Evolutionary conservation across 2,113 vertebrate genomes (phyloP).

Genomic region (Atrichornis clamosus): DNA sequence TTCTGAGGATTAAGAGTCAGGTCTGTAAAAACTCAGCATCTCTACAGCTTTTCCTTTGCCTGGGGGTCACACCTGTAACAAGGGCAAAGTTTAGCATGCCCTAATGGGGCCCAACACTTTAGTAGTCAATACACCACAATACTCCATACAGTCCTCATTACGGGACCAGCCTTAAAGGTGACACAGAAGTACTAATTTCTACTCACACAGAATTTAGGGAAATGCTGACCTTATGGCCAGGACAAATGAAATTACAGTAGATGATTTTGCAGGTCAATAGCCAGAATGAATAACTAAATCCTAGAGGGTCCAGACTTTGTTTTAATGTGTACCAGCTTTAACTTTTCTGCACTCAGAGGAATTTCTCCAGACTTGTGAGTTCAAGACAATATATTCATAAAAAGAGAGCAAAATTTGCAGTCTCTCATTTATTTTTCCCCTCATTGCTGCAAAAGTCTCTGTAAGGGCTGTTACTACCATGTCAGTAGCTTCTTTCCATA

Average conservation of each 20-base stretch:
- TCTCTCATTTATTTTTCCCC: neutral
- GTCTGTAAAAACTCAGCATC: neutral
- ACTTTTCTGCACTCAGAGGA: neutral
- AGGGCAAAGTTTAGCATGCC: neutral
- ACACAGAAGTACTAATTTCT: neutral
- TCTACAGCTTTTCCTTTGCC: neutral
- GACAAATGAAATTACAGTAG: neutral
- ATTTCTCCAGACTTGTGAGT: neutral
- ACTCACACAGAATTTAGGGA: neutral
- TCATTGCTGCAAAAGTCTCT: neutral
- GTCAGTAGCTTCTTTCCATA: neutral
- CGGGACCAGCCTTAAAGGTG: neutral
- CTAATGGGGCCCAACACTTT: neutral
- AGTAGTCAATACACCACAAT: neutral
- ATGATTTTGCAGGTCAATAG: neutral
- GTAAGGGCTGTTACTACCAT: neutral
- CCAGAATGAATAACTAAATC: neutral
- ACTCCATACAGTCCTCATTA: neutral
- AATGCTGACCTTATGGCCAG: neutral
- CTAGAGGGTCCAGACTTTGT: neutral
- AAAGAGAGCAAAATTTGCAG: neutral
- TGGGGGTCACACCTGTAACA: neutral
- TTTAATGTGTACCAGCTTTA: neutral
- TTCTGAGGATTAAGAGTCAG: neutral
- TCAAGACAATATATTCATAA: neutral